Base-by-base conservation (phyloP, 2,888 invertebrate genomes). In the Molanna angustata region DNA sequence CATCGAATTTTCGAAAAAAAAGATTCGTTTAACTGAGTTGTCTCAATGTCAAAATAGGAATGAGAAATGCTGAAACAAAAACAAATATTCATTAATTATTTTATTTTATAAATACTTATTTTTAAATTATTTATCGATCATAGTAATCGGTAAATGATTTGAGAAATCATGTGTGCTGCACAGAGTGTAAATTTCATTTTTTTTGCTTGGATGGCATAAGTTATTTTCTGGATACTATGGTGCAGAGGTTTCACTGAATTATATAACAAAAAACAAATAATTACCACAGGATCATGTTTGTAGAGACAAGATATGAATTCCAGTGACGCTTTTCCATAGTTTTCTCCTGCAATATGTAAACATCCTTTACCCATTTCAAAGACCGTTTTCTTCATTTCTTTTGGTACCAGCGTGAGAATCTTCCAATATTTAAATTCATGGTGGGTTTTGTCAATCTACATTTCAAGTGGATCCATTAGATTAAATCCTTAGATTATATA, bases 361-460 rank as follows among this genome's bases (percentile, higher is more conserved):
- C 59, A 59, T 11, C 54, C 56, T 32, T 44, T 56, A 11, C 56
- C 56, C 47, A 59, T 52, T 20, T 56, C 52, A 31, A 59, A 54
- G 20, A 54, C 52, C 4, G 45, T 47, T 19, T 52, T 51, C 31
- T 56, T 59, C 53, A 59, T 59, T 21, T 56, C 56, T 21, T 44
- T 35, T 1, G 59, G 51, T 11, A 56, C 43, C 49, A 54, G 49
- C 13, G 46, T 41, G 17, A 59, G 3, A 21, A 59, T 49, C 49
- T 59, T 59, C 59, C 59, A 59, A 35, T 51, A 59, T 31, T 59
- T 56, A 21, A 59, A 56, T 13, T 59, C 59, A 27, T 59, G 56
- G 43, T 52, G 52, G 18, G 45, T 14, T 35, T 21, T 50, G 33
- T 59, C 52, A 16, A 59, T 59, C 59, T 59, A 37, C 19, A 49